Evolutionary conservation across 2,888 invertebrate genomes (phyloP).

Genomic region (Myopa tessellatipennis): DNA sequence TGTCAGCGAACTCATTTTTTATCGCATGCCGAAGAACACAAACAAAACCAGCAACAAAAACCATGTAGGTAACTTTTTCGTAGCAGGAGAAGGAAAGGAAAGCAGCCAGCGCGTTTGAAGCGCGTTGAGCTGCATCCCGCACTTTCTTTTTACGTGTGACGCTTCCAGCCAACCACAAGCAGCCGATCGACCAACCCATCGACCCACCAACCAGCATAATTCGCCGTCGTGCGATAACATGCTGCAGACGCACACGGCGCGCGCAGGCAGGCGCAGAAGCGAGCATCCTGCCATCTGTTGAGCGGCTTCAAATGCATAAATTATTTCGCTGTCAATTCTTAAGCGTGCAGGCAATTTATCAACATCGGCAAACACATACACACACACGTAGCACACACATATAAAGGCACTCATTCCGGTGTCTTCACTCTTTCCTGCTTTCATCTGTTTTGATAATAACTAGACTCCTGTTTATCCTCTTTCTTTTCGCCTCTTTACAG

Average conservation of each 20-base stretch:
- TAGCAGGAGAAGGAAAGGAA: too few relatives aligned
- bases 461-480: background rate
- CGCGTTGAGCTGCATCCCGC: background rate
- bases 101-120: too few relatives aligned
- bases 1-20: too few relatives aligned
- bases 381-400: background rate
- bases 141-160: background rate
- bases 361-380: background rate
- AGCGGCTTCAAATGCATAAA: conserved; percentile 12
- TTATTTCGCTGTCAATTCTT: conserved; percentile 31
- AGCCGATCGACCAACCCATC: background rate
- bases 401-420: background rate
- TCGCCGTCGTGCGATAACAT: background rate
- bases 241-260: background rate
- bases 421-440: background rate
- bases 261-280: background rate
- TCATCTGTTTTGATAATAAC: background rate
- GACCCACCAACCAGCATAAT: conserved; percentile 16
- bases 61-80: too few relatives aligned
- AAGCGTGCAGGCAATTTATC: conserved; percentile 30
- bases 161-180: too few relatives aligned
- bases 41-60: too few relatives aligned
- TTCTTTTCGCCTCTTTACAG: conserved; percentile 60
- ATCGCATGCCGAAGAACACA: too few relatives aligned
- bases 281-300: background rate